Evolutionary conservation across 2,113 vertebrate species (phyloP).

Genomic region (Odobenus rosmarus): DNA sequence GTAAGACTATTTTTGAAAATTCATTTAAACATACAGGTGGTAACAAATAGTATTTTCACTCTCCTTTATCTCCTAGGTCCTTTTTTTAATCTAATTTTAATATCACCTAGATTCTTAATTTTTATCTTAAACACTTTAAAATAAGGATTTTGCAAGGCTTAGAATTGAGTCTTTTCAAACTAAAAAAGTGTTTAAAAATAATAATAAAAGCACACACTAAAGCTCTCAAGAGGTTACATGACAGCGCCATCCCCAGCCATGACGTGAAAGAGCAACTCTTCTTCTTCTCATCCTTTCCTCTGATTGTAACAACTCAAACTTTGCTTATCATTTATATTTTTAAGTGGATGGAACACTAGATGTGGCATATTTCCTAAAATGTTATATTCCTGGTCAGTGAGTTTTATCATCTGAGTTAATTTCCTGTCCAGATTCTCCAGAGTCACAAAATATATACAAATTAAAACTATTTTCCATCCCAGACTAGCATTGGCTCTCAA

Average conservation of each 20-base stretch:
- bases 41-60: conserved; percentile 19
- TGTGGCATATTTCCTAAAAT: background rate
- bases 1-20: background rate
- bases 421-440: background rate
- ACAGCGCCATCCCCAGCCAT: accelerated
- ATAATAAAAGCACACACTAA: background rate
- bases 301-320: background rate
- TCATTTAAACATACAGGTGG: background rate
- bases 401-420: background rate
- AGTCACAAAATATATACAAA: background rate
- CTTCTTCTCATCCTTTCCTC: background rate
- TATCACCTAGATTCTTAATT: background rate
- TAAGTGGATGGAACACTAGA: background rate
- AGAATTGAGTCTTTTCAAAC: background rate
- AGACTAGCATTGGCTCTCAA: background rate
- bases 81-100: background rate
- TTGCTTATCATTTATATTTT: background rate
- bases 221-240: background rate
- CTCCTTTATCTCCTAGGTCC: background rate
- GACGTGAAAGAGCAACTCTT: background rate
- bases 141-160: background rate
- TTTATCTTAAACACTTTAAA: background rate
- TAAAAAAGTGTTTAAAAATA: background rate
- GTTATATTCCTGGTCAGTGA: background rate
- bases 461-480: background rate